Evolutionary conservation across 2,888 invertebrate species (phyloP), one percentile per base, ranked within the genome.

Genomic region (Leptopilina myrica): DNA sequence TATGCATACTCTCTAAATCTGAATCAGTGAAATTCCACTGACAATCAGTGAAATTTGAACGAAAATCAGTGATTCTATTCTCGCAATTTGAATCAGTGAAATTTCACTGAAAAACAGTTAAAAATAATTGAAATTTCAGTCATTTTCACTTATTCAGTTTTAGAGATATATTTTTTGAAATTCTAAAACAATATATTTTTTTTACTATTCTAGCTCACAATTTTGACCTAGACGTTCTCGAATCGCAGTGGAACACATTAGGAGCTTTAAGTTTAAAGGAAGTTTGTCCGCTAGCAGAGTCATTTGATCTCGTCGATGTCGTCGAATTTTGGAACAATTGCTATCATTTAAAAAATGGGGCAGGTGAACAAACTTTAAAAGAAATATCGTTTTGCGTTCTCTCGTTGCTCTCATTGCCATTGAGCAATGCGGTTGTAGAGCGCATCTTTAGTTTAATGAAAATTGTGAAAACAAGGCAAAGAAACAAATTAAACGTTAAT

Each of bases 311-410:
- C n/a, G n/a, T 62, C 20, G 59, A 62, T 15, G 15, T 62, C 5
- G 59, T 62, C 5, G 15, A 62, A 62, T 62, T 62, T 62, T 62
- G 62, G 62, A 20, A 62, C 7, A 20, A 20, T 15, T 62, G 62
- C 7, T 62, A 62, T 15, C 20, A 62, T 62, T 62, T 62, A 15
- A 62, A 62, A 62, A 62, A 62, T 62, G 62, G 62, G 20, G 62
- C 62, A 15, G 62, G 62, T 6, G 15, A 62, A 2, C 62, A 15
- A 9, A 2, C 62, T 1, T 62, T 62, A 15, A 62, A 62, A 62
- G 59, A 62, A 62, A 62, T 62, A 6, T 15, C 62, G 6, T 62
- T 15, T 20, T 20, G 62, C 20, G 15, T 62, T 62, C 62, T 62
- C 15, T 62, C 62, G 9, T 62, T 62, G 62, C 62, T 62, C 20